phyloP scores from a whole-genome alignment of 2,797 vertebrate genomes.

The Danio aesculapii region DNA sequence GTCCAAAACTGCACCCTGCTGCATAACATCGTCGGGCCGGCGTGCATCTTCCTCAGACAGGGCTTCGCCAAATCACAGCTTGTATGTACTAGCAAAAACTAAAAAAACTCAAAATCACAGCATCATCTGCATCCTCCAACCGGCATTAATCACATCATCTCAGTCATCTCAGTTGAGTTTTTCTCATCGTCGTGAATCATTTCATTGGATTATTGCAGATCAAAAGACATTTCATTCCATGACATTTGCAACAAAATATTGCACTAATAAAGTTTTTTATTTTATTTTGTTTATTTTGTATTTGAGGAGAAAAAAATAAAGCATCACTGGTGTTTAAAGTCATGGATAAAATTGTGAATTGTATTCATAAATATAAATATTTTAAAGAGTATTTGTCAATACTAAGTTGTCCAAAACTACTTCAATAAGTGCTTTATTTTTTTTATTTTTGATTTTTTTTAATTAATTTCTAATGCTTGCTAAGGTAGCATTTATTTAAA shows the following conservation, averaged over 20 bases:
- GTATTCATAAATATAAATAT: too few species aligned
- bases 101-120: background rate
- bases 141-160: conserved; percentile 18
- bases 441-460: too few species aligned
- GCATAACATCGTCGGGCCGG: conserved; percentile 76
- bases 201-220: conserved; percentile 19
- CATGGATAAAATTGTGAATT: too few species aligned
- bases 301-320: too few species aligned
- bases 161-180: background rate
- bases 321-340: background rate
- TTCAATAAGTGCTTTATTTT: too few species aligned
- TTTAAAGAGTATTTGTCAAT: too few species aligned
- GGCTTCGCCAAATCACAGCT: conserved; percentile 84
- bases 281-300: too few species aligned
- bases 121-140: conserved; percentile 56
- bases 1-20: conserved; percentile 79
- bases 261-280: too few species aligned
- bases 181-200: conserved; percentile 18
- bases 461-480: background rate
- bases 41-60: conserved; percentile 91
- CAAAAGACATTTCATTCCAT: background rate
- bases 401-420: too few species aligned
- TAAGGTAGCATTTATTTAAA: background rate
- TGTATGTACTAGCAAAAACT: conserved; percentile 69
- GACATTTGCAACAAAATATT: too few species aligned